Evolutionary conservation across 2,888 invertebrate species (phyloP), one percentile per base, ranked within the genome.

Genomic region (Tolmerus cingulatus): DNA sequence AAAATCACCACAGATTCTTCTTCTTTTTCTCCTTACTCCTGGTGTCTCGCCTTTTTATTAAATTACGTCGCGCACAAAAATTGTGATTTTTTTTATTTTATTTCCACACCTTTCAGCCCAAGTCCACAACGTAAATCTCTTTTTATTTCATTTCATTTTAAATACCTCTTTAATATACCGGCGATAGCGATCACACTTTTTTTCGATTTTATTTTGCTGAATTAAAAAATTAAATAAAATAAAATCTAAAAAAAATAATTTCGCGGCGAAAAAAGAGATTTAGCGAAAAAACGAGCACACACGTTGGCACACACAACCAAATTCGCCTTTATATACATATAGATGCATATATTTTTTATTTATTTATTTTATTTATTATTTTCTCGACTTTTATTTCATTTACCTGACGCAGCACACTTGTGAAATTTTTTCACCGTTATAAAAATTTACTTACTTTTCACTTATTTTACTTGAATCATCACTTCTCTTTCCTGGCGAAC

Each of bases 401-500:
- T 85, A 84, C 55, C 55, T 55, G 27, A 66, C 30, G 55, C 55
- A 55, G 34, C 81, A 81, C 81, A 66, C 66, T 66, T 66, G 27
- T 81, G 66, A 78, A 78, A 78, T 40, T 37, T 40, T 37, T 37
- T 78, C 78, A 78, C 78, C 43, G 37, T 78, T 78, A 78, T 37
- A 78, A 78, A 78, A 78, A 12, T 78, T 78, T 78, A 78, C 78
- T 78, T 78, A 78, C 78, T 78, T 78, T 66, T 78, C 78, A 78
- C 78, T 78, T 76, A 76, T 76, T 76, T 76, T 40, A 78, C 23
- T 78, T 43, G 78, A 78, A 78, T 78, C 40, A 37, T 40, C 78
- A 78, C 78, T 66, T 66, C 66, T 66, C 27, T 66, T 66, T 78
- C 40, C 78, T 78, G 78, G 78, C 78, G 66, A 78, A 78, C 78